These are phyloP conservation scores for Ellobius talpinus DNA, from an alignment of 2,113 vertebrate species.

Conservation along the genomic window DNA sequence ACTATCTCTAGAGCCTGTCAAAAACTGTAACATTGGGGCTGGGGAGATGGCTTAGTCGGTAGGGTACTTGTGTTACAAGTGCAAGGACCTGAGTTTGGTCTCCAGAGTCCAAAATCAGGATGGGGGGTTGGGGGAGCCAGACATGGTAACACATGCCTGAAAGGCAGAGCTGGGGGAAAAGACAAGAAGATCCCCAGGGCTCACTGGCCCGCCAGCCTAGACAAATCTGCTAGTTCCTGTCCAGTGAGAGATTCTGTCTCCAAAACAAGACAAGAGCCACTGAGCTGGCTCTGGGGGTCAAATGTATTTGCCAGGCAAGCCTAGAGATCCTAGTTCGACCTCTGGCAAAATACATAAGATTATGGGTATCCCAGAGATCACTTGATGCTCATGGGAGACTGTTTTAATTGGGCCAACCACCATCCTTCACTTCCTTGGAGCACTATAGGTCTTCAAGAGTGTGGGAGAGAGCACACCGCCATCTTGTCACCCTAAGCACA, in stretches of 20 bases:
- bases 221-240: not conserved
- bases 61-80: not conserved
- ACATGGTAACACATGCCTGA: not conserved
- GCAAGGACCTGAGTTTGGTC: not conserved
- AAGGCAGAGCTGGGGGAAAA: not conserved
- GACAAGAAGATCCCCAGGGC: not conserved
- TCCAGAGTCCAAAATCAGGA: not conserved
- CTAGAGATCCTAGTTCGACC: no score
- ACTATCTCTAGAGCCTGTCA: not conserved
- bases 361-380: not conserved
- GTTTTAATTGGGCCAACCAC: slow-evolving; percentile 74
- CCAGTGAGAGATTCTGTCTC: not conserved
- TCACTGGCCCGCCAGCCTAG: not conserved
- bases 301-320: not conserved
- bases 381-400: slow-evolving; percentile 10
- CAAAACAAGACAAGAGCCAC: not conserved
- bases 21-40: not conserved
- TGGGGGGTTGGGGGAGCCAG: accelerated
- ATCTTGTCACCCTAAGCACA: slow-evolving; percentile 41
- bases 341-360: not conserved
- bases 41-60: not conserved
- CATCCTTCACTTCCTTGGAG: slow-evolving; percentile 63
- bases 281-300: not conserved
- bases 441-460: not conserved
- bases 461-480: slow-evolving; percentile 36